Conservation (phyloP, 2,797 vertebrate genomes). For the Graptemys geographica region DNA sequence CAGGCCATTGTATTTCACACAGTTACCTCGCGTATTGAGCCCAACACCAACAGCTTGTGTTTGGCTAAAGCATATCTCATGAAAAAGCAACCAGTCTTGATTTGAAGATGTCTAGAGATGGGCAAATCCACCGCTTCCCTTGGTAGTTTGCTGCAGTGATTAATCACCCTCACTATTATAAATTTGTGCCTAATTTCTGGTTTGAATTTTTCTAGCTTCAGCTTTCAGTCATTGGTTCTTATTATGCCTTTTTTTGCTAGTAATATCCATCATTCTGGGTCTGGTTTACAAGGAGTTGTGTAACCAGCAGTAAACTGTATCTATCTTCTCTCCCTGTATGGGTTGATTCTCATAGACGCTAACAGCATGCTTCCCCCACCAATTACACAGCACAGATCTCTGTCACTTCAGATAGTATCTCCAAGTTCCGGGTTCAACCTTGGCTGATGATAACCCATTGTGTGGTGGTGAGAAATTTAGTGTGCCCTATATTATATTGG, state of each 20-base stretch:
- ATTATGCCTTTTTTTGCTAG: not conserved
- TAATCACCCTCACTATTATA: not conserved
- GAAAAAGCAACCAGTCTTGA: not conserved
- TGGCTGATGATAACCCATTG: not conserved
- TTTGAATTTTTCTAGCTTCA: not conserved
- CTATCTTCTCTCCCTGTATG: rapidly evolving
- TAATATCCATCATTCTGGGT: rapidly evolving
- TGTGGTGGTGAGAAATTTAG: not conserved
- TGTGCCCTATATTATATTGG: not conserved
- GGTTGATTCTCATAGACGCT: not conserved
- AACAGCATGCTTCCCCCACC: rapidly evolving
- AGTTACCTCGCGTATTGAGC: slow-evolving; percentile 17
- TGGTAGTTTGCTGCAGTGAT: not conserved
- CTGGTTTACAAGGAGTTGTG: not conserved
- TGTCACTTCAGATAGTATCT: too few relatives aligned
- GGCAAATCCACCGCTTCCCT: not conserved
- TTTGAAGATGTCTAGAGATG: not conserved
- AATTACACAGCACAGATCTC: not conserved
- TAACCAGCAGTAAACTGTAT: not conserved
- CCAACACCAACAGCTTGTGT: not conserved
- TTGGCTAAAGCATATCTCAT: slow-evolving; percentile 26
- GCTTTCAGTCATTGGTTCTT: slow-evolving; percentile 12
- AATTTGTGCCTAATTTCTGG: not conserved
- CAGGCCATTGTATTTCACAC: not conserved
- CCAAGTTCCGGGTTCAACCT: not conserved